These are phyloP conservation scores for Chloromyia formosa DNA, from an alignment of 2,888 invertebrate genomes.

Conservation along the genomic window DNA sequence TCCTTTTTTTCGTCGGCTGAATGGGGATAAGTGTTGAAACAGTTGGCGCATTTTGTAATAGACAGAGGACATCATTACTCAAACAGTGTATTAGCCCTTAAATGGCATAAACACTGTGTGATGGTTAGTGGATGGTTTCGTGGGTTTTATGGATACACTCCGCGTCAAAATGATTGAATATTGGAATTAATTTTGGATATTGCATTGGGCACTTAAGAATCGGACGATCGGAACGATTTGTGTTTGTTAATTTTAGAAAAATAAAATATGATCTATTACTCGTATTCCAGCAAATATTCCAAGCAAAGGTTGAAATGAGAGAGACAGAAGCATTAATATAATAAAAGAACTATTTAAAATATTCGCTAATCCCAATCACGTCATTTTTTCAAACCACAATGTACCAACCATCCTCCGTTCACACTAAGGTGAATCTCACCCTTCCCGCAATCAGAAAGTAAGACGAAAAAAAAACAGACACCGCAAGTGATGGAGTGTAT, in stretches of 20 bases:
- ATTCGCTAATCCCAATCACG: too few species aligned
- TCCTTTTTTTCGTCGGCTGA: slow-evolving; percentile 6
- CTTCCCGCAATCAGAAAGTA: not conserved
- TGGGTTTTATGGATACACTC: not conserved
- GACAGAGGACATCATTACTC: slow-evolving; percentile 1
- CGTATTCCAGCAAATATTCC: too few species aligned
- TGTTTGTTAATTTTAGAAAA: too few species aligned
- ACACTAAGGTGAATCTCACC: slow-evolving; percentile 17
- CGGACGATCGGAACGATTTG: too few species aligned
- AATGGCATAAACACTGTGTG: slow-evolving; percentile 8
- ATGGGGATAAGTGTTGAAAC: slow-evolving; percentile 14
- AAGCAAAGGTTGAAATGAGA: too few species aligned
- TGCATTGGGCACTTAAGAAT: too few species aligned
- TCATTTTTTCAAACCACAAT: not conserved
- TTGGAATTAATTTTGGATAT: too few species aligned
- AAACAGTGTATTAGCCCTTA: slow-evolving; percentile 22
- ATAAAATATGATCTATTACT: too few species aligned
- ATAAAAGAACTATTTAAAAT: too few species aligned
- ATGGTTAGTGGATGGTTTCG: not conserved
- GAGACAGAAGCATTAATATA: too few species aligned
- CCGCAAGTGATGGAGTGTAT: slow-evolving; percentile 2
- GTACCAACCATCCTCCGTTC: too few species aligned
- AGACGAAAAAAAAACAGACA: slow-evolving; percentile 8
- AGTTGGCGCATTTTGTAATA: slow-evolving; percentile 24
- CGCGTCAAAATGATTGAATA: not conserved